Base-by-base conservation (phyloP, 2,797 vertebrate species). In the Loriculus beryllinus region DNA sequence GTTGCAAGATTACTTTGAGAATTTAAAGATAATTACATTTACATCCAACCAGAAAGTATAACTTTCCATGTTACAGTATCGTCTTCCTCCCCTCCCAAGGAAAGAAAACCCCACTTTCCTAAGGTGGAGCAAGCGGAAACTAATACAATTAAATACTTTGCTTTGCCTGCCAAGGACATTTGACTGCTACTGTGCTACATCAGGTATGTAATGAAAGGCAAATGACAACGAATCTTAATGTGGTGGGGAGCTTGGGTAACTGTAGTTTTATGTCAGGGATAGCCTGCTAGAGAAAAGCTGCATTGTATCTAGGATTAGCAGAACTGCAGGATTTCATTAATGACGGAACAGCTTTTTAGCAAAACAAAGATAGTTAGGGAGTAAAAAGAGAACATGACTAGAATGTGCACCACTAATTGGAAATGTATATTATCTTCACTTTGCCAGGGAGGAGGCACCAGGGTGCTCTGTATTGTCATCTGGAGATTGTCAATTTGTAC, bases 271-370 rank as follows among this genome's bases (percentile, higher is more conserved):
- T 97, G 96, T 94, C 86, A 79, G 74, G 91, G 95, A 95, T 93
- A 95, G 90, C 75, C 84, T 57, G 90, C 85, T 93, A 92, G 96
- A 98, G 96, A 98, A 98, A 98, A 98, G 98, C 93, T 82, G 94
- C 97, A 98, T 98, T 98, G 98, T 98, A 82, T 35, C 95, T 95
- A 43, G 96, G 97, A 98, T 98, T 98, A 98, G 97, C 96, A 97
- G 96, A 97, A 97, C 97, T 95, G 98, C 97, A 97, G 97, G 97
- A 97, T 97, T 98, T 98, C 97, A 97, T 97, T 98, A 98, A 97
- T 97, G 97, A 97, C 96, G 54, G 93, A 96, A 68, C 94, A 93
- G 97, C 97, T 97, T 97, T 90, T 97, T 84, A 98, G 97, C 97
- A 96, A 98, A 97, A 97, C 96, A 98, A 97, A 98, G 97, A 98